Conservation (phyloP, 2,113 vertebrate species). For the Myiozetetes cayanensis region DNA sequence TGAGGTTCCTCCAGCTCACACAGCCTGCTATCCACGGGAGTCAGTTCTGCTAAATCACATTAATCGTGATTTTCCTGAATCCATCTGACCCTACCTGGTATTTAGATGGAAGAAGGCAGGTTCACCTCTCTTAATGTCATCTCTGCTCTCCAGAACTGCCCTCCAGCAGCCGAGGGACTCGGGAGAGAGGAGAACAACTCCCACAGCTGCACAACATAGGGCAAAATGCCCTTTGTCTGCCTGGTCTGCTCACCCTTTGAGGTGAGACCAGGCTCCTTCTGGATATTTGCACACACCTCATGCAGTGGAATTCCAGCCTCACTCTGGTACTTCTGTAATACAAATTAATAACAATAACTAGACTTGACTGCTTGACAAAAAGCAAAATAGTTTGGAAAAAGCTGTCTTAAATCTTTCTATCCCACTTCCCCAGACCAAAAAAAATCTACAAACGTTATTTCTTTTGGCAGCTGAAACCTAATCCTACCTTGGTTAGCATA, state of each 20-base stretch:
- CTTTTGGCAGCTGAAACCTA: constrained; percentile 81
- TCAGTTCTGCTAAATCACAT: not conserved
- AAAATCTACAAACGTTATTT: constrained; percentile 70
- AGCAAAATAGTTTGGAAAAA: constrained; percentile 60
- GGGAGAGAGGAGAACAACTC: not conserved
- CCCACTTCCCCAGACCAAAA: constrained; percentile 64
- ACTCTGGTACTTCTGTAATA: not conserved
- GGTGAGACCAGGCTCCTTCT: not conserved
- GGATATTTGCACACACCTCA: not conserved
- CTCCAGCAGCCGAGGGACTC: not conserved
- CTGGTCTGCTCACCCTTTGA: not conserved
- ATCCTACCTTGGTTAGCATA: constrained; percentile 80
- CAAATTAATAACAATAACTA: constrained; percentile 66
- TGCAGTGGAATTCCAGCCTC: not conserved
- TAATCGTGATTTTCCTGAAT: not conserved
- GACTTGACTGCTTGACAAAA: constrained; percentile 58
- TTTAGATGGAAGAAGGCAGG: not conserved
- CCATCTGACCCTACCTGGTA: not conserved
- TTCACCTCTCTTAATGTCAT: not conserved
- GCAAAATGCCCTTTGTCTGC: not conserved
- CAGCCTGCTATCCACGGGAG: not conserved
- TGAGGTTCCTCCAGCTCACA: not conserved
- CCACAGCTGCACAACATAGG: not conserved
- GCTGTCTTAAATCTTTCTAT: constrained; percentile 50
- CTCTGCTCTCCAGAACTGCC: not conserved